phyloP scores from a whole-genome alignment of 64 coral and sea anemone genomes.

The Stichodactyla mertensii region DNA sequence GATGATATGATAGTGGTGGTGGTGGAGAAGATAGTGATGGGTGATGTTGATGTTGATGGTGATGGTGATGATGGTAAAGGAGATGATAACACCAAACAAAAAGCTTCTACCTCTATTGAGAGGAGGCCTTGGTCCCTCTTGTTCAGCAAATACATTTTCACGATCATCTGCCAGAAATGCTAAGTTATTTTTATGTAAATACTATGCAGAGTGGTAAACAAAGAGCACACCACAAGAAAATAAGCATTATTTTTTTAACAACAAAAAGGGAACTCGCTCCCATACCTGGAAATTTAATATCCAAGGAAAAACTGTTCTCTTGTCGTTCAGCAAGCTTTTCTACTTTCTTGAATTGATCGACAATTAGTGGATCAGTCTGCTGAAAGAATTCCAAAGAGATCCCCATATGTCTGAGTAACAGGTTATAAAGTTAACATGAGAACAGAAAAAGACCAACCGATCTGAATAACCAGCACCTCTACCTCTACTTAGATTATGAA shows the following conservation, averaged over 20 bases:
- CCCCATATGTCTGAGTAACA: neutral
- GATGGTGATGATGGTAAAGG: no score
- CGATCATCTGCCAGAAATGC: neutral
- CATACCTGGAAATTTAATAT: neutral
- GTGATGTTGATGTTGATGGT: no score
- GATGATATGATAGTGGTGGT: no score
- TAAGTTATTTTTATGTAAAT: neutral
- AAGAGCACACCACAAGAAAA: no score
- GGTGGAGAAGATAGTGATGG: no score
- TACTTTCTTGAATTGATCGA: constrained; percentile 58
- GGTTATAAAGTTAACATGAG: neutral
- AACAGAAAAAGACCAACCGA: no score
- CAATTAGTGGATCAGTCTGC: constrained; percentile 56
- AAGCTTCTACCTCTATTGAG: neutral
- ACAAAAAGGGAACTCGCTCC: no score
- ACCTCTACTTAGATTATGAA: no score
- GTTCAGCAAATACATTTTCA: neutral
- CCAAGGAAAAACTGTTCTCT: neutral
- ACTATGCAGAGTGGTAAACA: no score
- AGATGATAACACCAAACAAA: neutral
- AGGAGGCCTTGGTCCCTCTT: neutral
- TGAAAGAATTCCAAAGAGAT: neutral
- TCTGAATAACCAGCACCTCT: no score
- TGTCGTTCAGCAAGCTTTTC: constrained; percentile 39
- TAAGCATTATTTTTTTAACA: no score